Evolutionary conservation across 2,797 vertebrate species (phyloP), one percentile per base, ranked within the genome.

Genomic region (Lithobates sylvaticus): DNA sequence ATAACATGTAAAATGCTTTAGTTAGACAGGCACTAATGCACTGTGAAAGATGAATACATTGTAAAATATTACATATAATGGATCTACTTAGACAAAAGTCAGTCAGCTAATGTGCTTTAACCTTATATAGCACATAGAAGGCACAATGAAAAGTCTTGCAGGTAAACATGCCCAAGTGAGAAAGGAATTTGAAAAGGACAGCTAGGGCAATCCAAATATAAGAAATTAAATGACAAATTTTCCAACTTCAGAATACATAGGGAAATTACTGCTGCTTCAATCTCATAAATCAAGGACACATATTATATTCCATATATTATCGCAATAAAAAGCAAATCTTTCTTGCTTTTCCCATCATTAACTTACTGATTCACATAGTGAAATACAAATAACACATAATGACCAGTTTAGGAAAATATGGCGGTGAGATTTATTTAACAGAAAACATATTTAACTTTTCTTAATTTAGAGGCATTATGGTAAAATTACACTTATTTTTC

Each of bases 11-110:
- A 81, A 72, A 72, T 72, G 79, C 32, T 26, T 29, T 77, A 23
- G 15, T 34, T 29, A 82, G 70, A 82, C 70, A 73, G 70, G 7
- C 50, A 74, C 39, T 44, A 82, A 64, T 64, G 34, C 54, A 44
- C 54, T 65, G 21, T 73, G 70, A 82, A 64, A 26, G 80, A 64
- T 82, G 36, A 74, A 74, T 82, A 73, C 26, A 61, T 12, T 64
- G 54, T 65, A 44, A 74, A 39, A 74, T 74, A 64, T 73, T 74
- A 82, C 69, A 58, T 74, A 64, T 82, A 82, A 82, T 81, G 70
- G 61, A 34, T 39, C 47, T 69, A 54, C 67, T 71, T 12, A 72
- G 21, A 23, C 54, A 73, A 26, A 67, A 73, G 13, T 44, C 72
- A 67, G n/a, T 13, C 26, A 29, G 32, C 68, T 81, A 34, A 81